Evolutionary conservation across 2,113 vertebrate species (phyloP), one percentile per base, ranked within the genome.

Genomic region (Colistium nudipinnis): DNA sequence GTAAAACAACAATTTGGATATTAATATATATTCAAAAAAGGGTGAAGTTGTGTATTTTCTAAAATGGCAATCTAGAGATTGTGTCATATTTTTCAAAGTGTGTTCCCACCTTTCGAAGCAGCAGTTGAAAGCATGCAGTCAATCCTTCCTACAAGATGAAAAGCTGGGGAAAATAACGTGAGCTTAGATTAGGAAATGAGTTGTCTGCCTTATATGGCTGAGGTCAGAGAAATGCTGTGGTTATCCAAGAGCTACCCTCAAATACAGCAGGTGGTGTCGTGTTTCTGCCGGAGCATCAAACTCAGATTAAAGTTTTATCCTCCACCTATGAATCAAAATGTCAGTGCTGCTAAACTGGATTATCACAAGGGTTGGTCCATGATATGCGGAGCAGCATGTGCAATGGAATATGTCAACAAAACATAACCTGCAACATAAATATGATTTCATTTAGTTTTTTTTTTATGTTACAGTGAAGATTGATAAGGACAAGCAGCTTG

Each of bases 401-500:
- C 14, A 27, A 24, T 2, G 4, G 52, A 17, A 54, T 25, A 45
- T 51, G 13, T 51, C 19, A 65, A 30, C 7, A 19, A 31, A 53
- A n/a, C n/a, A n/a, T n/a, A n/a, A n/a, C n/a, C n/a, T n/a, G n/a
- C n/a, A 31, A 17, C 7, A 14, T 22, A 10, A 7, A 25, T n/a
- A 20, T n/a, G 6, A 22, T 3, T 38, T 7, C n/a, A 36, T 41
- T 7, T 47, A 9, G 8, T 31, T 31, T 1, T 22, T 48, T 45
- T 61, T 52, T 49, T 43, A 6, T 24, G 7, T 30, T 63, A 9
- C 84, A 99, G 97, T 99, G 98, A 99, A 99, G 90, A 99, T 99
- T 68, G 96, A 99, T 88, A 96, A 97, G 89, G 96, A 97, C 60
- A 93, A 92, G 85, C 95, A 96, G 88, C 92, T 98, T 78, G 96